Evolutionary conservation across 2,888 invertebrate genomes (phyloP).

Genomic region (Clostera curtula): DNA sequence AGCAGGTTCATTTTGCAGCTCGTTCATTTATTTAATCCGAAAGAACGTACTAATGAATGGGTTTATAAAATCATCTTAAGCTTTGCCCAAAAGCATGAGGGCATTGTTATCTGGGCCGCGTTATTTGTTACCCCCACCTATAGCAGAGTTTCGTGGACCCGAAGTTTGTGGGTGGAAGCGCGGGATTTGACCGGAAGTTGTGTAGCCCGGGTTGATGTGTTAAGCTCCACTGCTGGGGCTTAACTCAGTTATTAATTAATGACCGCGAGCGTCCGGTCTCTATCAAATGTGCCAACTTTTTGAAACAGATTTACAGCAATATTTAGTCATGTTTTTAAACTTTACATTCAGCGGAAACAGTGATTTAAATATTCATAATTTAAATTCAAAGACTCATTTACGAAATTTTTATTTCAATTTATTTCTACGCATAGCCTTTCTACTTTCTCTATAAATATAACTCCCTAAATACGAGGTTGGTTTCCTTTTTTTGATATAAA

Average conservation of each 20-base stretch:
- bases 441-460: too few species aligned
- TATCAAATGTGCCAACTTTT: constrained; percentile 33
- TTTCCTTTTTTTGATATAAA: neutral
- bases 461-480: neutral
- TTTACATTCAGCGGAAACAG: too few species aligned
- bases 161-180: constrained; percentile 55
- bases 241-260: constrained; percentile 68
- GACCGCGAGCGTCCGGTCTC: constrained; percentile 48
- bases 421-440: too few species aligned
- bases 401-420: too few species aligned
- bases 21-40: too few species aligned
- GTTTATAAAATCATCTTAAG: neutral
- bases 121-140: constrained; percentile 39
- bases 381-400: too few species aligned
- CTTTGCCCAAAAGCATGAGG: neutral
- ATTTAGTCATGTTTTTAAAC: constrained; percentile 18
- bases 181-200: constrained; percentile 68
- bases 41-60: neutral
- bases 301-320: constrained; percentile 19
- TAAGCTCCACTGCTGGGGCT: constrained; percentile 57
- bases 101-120: constrained; percentile 7
- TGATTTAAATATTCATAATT: too few species aligned
- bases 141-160: constrained; percentile 55
- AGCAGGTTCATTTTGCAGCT: too few species aligned
- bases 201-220: constrained; percentile 56